These are phyloP conservation scores for Melanotus villosus DNA, from an alignment of 2,888 invertebrate genomes.

Conservation along the genomic window DNA sequence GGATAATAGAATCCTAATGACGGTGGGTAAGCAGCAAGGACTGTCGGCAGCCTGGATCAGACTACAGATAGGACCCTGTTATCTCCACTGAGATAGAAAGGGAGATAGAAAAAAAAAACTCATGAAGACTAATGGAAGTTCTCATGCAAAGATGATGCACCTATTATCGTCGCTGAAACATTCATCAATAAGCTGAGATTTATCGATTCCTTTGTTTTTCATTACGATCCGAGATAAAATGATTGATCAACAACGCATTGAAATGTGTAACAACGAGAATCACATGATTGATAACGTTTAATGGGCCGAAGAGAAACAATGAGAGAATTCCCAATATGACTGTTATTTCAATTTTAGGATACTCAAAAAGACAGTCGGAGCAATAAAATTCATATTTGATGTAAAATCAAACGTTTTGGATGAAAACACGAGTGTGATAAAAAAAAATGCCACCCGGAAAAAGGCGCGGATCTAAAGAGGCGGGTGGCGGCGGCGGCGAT, in stretches of 20 bases:
- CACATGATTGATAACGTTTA: slow-evolving; percentile 11
- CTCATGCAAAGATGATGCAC: slow-evolving; percentile 51
- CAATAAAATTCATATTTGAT: no score
- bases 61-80: slow-evolving; percentile 51
- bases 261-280: slow-evolving; percentile 1
- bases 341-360: no score
- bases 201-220: slow-evolving; percentile 12
- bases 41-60: slow-evolving; percentile 49
- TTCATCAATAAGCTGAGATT: slow-evolving; percentile 20
- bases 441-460: no score
- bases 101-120: slow-evolving; percentile 54
- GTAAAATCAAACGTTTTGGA: no score
- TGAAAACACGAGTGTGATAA: no score
- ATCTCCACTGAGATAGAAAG: slow-evolving; percentile 48
- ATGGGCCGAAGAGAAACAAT: no score
- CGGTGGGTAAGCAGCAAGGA: slow-evolving; percentile 51
- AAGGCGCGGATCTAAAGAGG: no score
- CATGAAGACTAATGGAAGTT: slow-evolving; percentile 55
- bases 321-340: no score
- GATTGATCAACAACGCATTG: background rate
- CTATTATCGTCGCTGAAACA: slow-evolving; percentile 26
- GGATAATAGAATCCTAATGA: slow-evolving; percentile 59
- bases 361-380: no score
- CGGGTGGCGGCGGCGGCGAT: no score
- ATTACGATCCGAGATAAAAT: background rate